Base-by-base conservation (phyloP, 1,140 invertebrate species). In the Drosophila sp. region DNA sequence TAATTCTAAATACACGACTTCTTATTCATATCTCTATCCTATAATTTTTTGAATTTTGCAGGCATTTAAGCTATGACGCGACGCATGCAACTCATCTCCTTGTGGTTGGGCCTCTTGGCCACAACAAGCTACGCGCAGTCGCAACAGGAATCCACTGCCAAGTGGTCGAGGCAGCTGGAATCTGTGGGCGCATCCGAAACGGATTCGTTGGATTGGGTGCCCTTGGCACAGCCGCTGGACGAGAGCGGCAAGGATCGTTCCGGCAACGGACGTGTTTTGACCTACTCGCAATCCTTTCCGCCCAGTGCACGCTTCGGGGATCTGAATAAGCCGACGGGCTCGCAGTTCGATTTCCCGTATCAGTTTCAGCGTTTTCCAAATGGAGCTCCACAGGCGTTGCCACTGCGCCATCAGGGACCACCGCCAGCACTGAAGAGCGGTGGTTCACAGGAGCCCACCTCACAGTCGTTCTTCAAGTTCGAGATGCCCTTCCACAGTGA, bases 391-490 rank as follows among this genome's bases (percentile, higher is more conserved):
- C 89, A 87, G 51, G 82, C 81, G 0, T 27, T 80, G 41, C 87
- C 82, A 0, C 59, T 86, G 25, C 74, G 80, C 0, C 79, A 87
- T 2, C 58, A 57, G 61, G 54, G 54, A 5, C 66, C 81, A 1
- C 57, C 59, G 9, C 69, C 66, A 7, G 11, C 65, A n/a, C 41
- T 72, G 8, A 87, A 89, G 72, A 34, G 14, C 14, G 43, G 57
- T 11, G 58, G 34, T 0, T 25, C 46, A 0, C 90, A 91, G 58
- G 87, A 91, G 45, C 90, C 90, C 6, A 91, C 90, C 0, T 91
- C 90, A 6, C 90, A 91, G 65, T 91, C 90, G 1, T 91, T 91
- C 72, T 91, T 91, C 56, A 91, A 91, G 62, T 91, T 91, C 29
- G 90, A 91, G 59, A 91, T 91, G 90, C 90, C 90, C 16, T 91